Percentiles rank a stretch among this genome's conserved stretches.
Evolutionary conservation across 2,113 vertebrate species (phyloP).

Genomic region (Noturus placidus): DNA sequence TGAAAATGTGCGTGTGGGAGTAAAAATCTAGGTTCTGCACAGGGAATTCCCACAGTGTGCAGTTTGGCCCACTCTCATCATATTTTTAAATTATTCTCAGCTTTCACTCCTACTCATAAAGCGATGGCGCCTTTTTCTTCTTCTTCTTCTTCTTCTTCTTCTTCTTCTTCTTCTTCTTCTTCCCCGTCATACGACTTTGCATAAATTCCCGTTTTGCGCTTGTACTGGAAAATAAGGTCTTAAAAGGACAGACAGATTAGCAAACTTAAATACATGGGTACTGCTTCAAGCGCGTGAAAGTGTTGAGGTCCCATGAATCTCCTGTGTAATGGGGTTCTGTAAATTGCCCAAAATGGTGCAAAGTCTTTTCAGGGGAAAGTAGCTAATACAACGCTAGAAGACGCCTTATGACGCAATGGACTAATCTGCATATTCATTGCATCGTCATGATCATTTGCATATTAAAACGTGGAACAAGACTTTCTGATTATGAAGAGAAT

Average conservation of each 20-base stretch:
- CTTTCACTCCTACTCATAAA: slow-evolving; percentile 7
- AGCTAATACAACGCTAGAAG: background rate
- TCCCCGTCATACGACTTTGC: slow-evolving; percentile 11
- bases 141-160: background rate
- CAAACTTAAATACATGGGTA: background rate
- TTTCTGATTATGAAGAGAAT: background rate
- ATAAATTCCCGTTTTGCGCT: slow-evolving; percentile 24
- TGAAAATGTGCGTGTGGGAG: slow-evolving; percentile 46
- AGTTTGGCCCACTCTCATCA: background rate
- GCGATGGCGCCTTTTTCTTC: background rate
- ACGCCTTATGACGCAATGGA: background rate
- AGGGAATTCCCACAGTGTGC: slow-evolving; percentile 40
- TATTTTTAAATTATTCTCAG: background rate
- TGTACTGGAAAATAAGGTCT: background rate
- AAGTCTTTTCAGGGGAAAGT: too few species aligned
- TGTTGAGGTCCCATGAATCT: background rate
- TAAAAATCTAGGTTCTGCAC: slow-evolving; percentile 1
- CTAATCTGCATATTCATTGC: background rate
- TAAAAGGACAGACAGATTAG: background rate
- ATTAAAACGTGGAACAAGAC: too few species aligned
- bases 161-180: background rate
- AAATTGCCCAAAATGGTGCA: too few species aligned
- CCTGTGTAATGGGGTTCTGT: background rate
- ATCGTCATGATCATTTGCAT: background rate
- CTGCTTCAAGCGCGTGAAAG: background rate